Percentiles rank a stretch among this genome's conserved stretches.
Evolutionary conservation across 2,113 vertebrate species (phyloP).

Genomic region (Mirza zaza): DNA sequence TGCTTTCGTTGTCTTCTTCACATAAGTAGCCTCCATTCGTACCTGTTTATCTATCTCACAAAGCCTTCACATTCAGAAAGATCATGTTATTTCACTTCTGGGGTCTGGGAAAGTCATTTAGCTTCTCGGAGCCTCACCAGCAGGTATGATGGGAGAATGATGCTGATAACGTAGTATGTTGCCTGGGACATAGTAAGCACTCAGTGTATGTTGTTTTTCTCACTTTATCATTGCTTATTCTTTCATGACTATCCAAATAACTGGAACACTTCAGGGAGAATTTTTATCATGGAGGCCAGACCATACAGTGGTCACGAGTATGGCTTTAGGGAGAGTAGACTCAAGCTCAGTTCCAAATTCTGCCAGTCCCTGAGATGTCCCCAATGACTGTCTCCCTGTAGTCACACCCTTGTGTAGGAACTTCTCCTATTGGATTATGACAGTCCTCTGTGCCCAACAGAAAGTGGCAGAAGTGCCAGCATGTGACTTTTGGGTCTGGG

Average conservation of each 20-base stretch:
- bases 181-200: neutral
- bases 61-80: neutral
- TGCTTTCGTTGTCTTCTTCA: neutral
- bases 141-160: neutral
- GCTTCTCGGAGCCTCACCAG: neutral
- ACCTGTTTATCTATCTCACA: neutral
- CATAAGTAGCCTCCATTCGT: neutral
- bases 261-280: neutral
- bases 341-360: neutral
- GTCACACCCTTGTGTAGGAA: neutral
- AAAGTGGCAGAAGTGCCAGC: neutral
- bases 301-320: neutral
- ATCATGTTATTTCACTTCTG: constrained; percentile 1
- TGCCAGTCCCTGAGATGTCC: neutral
- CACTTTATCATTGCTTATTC: neutral
- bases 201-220: neutral
- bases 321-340: neutral
- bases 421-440: neutral
- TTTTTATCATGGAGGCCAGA: neutral
- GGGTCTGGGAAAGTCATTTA: neutral
- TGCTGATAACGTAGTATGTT: neutral
- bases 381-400: neutral
- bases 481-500: neutral
- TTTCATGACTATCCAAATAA: neutral
- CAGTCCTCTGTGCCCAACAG: neutral